Evolutionary conservation across 2,113 vertebrate genomes (phyloP), one percentile per base, ranked within the genome.

Genomic region (Xenotilapia longispinis): DNA sequence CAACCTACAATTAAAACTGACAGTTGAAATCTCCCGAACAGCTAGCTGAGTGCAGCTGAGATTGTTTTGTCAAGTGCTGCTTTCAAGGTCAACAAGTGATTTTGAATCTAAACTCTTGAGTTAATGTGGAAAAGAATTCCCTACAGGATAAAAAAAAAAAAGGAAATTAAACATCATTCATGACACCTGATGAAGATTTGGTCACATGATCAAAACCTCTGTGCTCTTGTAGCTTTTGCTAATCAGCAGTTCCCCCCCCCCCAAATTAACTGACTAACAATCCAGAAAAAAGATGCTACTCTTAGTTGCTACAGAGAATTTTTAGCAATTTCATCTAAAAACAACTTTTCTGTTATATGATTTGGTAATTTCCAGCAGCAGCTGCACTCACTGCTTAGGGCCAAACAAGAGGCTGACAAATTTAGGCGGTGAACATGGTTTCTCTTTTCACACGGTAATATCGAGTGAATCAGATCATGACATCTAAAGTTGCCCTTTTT

Each of bases 151-250:
- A 3, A 26, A 4, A 60, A n/a, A 14, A 2, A 28, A 47, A 26
- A 1, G 21, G 14, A 47, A 75, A 75, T 7, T 49, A 19, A 78
- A 78, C 70, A 78, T 49, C 42, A 0, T 0, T 36, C 33, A n/a
- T n/a, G 19, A 51, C 49, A n/a, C 49, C 19, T n/a, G 60, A 65
- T 65, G 60, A 65, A 65, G 60, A 65, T 19, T 65, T 38, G 17
- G 60, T 65, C 33, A 38, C 60, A 65, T 65, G 60, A 65, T 65
- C 33, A 38, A 65, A 65, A n/a, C 0, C 17, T 38, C 60, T 65
- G 10, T 1, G 60, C 60, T 38, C 60, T 36, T n/a, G 17, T 65
- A 38, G 0, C 33, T 0, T 65, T n/a, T 65, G 33, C 4, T 3
- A 65, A 65, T 65, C 33, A 65, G 60, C 60, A n/a, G 60, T 10